Percentiles rank a stretch among this genome's conserved stretches.
Evolutionary conservation across 2,888 invertebrate species (phyloP).

Genomic region (Lasioglossum lativentre): DNA sequence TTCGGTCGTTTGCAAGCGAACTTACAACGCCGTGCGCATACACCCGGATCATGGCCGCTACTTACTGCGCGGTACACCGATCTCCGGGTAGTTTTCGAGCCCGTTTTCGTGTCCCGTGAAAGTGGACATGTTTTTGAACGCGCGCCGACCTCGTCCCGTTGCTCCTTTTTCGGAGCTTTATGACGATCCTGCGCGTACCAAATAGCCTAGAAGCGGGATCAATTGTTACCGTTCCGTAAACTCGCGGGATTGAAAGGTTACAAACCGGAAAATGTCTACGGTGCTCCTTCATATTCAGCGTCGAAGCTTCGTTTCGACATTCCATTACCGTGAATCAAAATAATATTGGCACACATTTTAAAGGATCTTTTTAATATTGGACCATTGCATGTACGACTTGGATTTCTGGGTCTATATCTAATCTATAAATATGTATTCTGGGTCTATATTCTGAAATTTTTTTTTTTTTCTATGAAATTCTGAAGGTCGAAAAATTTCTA

Average conservation of each 20-base stretch:
- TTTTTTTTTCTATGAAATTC: too few relatives aligned
- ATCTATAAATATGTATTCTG: too few relatives aligned
- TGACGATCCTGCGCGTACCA: slow-evolving; percentile 56
- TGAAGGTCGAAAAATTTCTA: too few relatives aligned
- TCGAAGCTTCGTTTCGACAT: too few relatives aligned
- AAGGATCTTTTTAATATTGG: too few relatives aligned
- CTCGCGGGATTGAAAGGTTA: slow-evolving; percentile 42
- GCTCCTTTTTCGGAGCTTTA: slow-evolving; percentile 49
- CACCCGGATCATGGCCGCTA: slow-evolving; percentile 79
- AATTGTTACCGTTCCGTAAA: slow-evolving; percentile 49
- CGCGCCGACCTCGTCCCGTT: slow-evolving; percentile 13
- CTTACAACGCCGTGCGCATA: slow-evolving; percentile 74
- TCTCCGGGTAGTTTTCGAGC: slow-evolving; percentile 64
- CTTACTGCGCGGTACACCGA: slow-evolving; percentile 73
- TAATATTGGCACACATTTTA: too few relatives aligned
- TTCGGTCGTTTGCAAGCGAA: slow-evolving; percentile 81
- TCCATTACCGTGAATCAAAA: too few relatives aligned
- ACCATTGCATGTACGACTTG: too few relatives aligned
- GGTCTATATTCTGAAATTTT: too few relatives aligned
- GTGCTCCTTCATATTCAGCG: neutral
- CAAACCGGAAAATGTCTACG: neutral
- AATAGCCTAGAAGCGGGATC: slow-evolving; percentile 67
- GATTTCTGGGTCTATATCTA: too few relatives aligned
- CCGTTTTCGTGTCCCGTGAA: slow-evolving; percentile 66
- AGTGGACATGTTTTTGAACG: slow-evolving; percentile 70